Conservation (phyloP, 1,140 invertebrate species). For the Sycophila sp. region DNA sequence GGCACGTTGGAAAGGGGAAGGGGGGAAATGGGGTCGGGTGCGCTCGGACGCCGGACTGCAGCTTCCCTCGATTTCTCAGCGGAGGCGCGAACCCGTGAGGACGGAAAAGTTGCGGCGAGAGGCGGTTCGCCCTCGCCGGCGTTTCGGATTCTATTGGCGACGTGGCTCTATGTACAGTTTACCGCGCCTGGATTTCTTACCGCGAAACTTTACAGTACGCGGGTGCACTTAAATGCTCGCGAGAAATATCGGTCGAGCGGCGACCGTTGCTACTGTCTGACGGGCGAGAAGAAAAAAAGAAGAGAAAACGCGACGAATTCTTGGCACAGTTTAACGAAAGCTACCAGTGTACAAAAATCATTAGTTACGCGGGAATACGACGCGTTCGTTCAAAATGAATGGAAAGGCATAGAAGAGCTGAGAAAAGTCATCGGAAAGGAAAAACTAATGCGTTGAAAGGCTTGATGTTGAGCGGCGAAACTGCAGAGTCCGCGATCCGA, state of each 20-base stretch:
- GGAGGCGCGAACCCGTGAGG: too few species aligned
- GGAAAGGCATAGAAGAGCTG: background rate
- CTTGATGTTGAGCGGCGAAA: background rate
- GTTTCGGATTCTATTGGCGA: background rate
- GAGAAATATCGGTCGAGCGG: too few species aligned
- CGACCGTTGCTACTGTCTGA: background rate
- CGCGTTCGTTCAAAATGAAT: too few species aligned
- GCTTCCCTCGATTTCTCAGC: background rate
- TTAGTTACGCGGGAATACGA: background rate
- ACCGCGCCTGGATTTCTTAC: background rate
- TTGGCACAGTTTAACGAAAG: background rate
- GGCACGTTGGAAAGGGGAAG: too few species aligned
- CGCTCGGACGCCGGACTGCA: slow-evolving; percentile 5
- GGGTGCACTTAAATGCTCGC: too few species aligned
- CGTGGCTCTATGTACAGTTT: slow-evolving; percentile 1
- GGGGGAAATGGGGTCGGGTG: too few species aligned
- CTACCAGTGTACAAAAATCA: too few species aligned
- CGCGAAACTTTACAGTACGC: background rate
- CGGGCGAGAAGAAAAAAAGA: background rate
- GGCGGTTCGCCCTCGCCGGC: too few species aligned
- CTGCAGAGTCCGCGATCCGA: slow-evolving; percentile 5
- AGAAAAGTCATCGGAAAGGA: too few species aligned
- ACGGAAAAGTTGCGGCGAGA: too few species aligned
- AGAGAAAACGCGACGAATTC: background rate
- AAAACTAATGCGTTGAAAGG: too few species aligned